These are phyloP conservation scores for Puma concolor DNA, from an alignment of 2,113 vertebrate species.

Conservation along the genomic window DNA sequence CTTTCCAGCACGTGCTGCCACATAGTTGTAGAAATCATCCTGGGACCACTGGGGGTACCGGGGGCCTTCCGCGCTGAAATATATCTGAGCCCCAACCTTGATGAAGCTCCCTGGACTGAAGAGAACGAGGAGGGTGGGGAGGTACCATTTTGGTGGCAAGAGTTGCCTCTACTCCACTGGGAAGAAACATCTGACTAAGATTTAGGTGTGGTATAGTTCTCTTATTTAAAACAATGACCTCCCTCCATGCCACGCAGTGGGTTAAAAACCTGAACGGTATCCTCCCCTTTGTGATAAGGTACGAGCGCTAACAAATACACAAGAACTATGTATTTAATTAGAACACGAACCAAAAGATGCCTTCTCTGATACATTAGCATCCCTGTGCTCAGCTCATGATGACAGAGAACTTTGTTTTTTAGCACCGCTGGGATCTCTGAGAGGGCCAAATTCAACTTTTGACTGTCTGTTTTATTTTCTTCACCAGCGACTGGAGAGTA, in stretches of 20 bases:
- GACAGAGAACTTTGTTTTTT: constrained; percentile 24
- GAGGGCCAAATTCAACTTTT: constrained; percentile 43
- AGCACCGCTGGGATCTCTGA: constrained; percentile 1
- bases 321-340: constrained; percentile 23
- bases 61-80: not conserved
- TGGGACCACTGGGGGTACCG: not conserved
- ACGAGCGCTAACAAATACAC: constrained; percentile 46
- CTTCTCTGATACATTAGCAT: not conserved
- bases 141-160: not conserved
- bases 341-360: constrained; percentile 1
- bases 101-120: not conserved
- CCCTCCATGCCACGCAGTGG: not conserved
- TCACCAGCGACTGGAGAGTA: not conserved
- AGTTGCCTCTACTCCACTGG: not conserved
- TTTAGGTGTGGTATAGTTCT: not conserved
- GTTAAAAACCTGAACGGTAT: not conserved
- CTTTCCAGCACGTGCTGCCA: not conserved
- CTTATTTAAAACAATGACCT: constrained; percentile 20
- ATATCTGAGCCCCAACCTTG: not conserved
- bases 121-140: not conserved
- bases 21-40: not conserved
- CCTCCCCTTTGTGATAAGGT: not conserved
- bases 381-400: not conserved
- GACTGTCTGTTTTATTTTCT: constrained; percentile 70
- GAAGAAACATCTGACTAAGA: not conserved